These are phyloP conservation scores for Diarsia rubi DNA, from an alignment of 2,888 invertebrate species.

Conservation along the genomic window DNA sequence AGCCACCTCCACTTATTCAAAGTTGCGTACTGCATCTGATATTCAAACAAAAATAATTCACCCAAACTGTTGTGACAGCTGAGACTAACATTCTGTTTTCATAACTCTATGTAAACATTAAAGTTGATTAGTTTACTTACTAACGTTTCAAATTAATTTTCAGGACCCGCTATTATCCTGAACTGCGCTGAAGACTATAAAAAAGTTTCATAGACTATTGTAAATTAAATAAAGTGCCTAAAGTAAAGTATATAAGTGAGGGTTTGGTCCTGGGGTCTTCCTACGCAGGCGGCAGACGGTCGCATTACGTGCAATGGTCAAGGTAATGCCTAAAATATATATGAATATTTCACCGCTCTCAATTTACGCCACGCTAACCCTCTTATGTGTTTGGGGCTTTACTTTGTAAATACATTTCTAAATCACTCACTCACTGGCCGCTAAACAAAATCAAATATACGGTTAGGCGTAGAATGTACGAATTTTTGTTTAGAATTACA, in stretches of 20 bases:
- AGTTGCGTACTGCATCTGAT: constrained; percentile 58
- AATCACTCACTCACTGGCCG: constrained; percentile 82
- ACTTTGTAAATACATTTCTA: constrained; percentile 87
- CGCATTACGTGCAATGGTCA: constrained; percentile 90
- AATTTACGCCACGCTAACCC: constrained; percentile 87
- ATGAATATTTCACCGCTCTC: constrained; percentile 87
- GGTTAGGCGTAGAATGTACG: constrained; percentile 73
- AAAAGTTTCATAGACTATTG: constrained; percentile 79
- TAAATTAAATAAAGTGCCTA: constrained; percentile 80
- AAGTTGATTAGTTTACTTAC: constrained; percentile 71
- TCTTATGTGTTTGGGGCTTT: constrained; percentile 85
- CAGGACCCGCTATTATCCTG: constrained; percentile 88
- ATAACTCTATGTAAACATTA: constrained; percentile 58
- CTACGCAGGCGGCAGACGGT: constrained; percentile 79
- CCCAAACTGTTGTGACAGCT: constrained; percentile 61
- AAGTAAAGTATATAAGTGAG: constrained; percentile 71
- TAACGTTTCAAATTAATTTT: constrained; percentile 83
- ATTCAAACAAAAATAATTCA: constrained; percentile 54
- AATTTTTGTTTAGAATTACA: constrained; percentile 76
- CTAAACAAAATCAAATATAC: constrained; percentile 78
- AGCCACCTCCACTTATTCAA: constrained; percentile 43
- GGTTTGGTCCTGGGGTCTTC: constrained; percentile 76
- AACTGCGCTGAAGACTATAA: constrained; percentile 84
- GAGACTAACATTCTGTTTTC: constrained; percentile 57
- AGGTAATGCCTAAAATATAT: constrained; percentile 86